These are phyloP conservation scores for Lepidurus couesii DNA, from an alignment of 1,140 invertebrate species.

Conservation along the genomic window DNA sequence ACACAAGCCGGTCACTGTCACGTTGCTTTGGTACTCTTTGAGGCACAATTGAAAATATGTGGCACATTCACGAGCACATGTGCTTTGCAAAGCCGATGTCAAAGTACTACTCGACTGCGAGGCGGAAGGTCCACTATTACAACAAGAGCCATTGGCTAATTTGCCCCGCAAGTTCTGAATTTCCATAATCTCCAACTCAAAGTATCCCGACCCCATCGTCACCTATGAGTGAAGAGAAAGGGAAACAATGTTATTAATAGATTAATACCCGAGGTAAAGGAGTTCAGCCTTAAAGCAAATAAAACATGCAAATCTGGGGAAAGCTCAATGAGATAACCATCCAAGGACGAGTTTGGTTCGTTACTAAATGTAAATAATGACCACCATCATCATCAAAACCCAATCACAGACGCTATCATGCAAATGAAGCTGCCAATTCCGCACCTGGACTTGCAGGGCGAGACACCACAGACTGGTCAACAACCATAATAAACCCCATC, in stretches of 20 bases:
- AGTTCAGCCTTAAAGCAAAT: neutral
- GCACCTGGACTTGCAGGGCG: constrained; percentile 15
- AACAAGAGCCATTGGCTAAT: constrained; percentile 71
- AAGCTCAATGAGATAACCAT: constrained; percentile 6
- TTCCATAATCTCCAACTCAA: constrained; percentile 85
- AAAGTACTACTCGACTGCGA: constrained; percentile 5
- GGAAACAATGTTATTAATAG: neutral
- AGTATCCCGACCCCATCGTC: constrained; percentile 71
- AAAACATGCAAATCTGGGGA: constrained; percentile 3
- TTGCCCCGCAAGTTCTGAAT: constrained; percentile 78
- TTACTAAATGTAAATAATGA: neutral
- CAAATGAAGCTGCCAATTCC: constrained; percentile 13
- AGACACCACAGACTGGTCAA: constrained; percentile 8
- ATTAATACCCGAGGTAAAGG: neutral
- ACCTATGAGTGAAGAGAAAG: constrained; percentile 48
- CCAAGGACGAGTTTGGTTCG: neutral
- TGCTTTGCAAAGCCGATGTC: neutral
- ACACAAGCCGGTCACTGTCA: constrained; percentile 71
- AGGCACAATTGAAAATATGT: constrained; percentile 81
- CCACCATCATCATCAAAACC: neutral
- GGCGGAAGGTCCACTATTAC: constrained; percentile 51
- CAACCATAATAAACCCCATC: constrained; percentile 15
- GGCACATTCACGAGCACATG: constrained; percentile 55
- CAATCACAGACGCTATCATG: constrained; percentile 12
- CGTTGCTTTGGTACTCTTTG: constrained; percentile 83